Evolutionary conservation across 2,113 vertebrate species (phyloP), one percentile per base, ranked within the genome.

Genomic region (Salvator merianae): DNA sequence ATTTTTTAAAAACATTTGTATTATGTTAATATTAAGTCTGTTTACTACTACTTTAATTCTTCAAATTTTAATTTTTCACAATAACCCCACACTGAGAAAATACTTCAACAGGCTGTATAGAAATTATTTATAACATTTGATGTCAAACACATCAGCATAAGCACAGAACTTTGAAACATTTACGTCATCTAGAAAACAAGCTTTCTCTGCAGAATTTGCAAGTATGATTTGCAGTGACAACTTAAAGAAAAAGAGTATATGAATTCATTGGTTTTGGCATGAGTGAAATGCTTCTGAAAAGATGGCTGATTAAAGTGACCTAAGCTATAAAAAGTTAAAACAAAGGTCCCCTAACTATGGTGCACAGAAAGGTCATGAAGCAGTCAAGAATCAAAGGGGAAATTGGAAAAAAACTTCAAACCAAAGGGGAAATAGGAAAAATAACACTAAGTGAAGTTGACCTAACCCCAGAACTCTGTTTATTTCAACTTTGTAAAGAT

Each of bases 131-230:
- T 59, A 59, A 20, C 55, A 59, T 36, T 62, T 63, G 18, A 36
- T 16, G 26, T 32, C 53, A 77, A 69, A 36, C 5, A 28, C 40
- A 88, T 38, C 40, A 90, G 70, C 72, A 47, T 85, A 68, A 34
- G 10, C 47, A 32, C 36, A 32, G 28, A 43, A 73, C 28, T 6
- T 1, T 24, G 12, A 20, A 20, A 59, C 53, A 65, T 65, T 24
- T 36, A 47, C 1, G 26, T 36, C 28, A 71, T 53, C 20, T 8
- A 50, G 9, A 34, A 81, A 53, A 34, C 53, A 5, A 13, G 30
- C 2, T 71, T 55, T 12, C 34, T 5, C 16, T 66, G 36, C 34
- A 78, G 32, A 81, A 55, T 71, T 34, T 43, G 59, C 28, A 77
- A 63, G 43, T 14, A 28, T 20, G 14, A 34, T 10, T n/a, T 16